A percentile compares a stretch with the other conserved stretches of the same genome.
phyloP scores from a whole-genome alignment of 2,888 invertebrate species.

The Eupithecia subumbrata region DNA sequence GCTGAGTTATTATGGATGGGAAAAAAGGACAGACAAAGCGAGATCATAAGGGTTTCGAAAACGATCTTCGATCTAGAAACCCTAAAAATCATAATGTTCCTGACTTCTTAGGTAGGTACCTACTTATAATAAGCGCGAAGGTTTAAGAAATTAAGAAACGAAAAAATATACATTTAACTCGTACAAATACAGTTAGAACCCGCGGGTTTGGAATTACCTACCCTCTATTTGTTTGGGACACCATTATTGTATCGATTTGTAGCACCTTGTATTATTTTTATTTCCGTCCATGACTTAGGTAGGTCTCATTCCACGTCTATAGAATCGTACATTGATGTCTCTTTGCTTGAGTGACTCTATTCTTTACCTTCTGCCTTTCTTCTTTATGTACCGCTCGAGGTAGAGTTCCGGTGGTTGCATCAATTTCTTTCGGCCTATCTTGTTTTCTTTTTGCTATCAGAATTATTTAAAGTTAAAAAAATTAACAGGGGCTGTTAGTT shows the following conservation, averaged over 20 bases:
- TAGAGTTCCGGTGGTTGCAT: slow-evolving; percentile 41
- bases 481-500: slow-evolving; percentile 14
- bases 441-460: slow-evolving; percentile 37
- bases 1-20: too few relatives aligned
- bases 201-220: neutral
- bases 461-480: slow-evolving; percentile 16
- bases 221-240: neutral
- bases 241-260: neutral
- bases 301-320: neutral
- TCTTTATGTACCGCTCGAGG: slow-evolving; percentile 40
- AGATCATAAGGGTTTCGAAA: too few relatives aligned
- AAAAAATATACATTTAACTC: neutral
- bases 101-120: too few relatives aligned
- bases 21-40: too few relatives aligned
- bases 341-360: slow-evolving; percentile 10
- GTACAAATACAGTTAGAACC: neutral
- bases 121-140: neutral
- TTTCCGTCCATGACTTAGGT: neutral
- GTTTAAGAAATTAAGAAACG: neutral
- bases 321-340: slow-evolving; percentile 17
- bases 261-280: neutral
- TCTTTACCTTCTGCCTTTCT: slow-evolving; percentile 19
- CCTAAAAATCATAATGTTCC: too few relatives aligned
- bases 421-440: slow-evolving; percentile 36
- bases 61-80: too few relatives aligned